A percentile compares a stretch with the other conserved stretches of the same genome.
Conservation (phyloP, 2,888 invertebrate species). For the Rosalia funebris region DNA sequence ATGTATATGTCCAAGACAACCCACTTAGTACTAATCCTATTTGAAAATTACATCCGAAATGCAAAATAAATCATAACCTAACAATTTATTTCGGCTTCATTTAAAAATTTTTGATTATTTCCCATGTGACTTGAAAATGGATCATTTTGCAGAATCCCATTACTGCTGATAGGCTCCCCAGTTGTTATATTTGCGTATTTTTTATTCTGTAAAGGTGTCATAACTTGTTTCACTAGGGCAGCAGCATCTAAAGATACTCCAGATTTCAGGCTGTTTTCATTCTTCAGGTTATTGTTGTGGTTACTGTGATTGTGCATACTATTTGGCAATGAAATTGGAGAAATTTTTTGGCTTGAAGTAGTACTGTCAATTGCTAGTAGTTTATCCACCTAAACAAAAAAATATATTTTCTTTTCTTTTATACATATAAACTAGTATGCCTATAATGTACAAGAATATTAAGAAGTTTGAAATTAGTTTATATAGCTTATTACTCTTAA, state of each 20-base stretch:
- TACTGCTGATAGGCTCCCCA: slow-evolving; percentile 54
- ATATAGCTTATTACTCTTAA: too few relatives aligned
- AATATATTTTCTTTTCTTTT: slow-evolving; percentile 7
- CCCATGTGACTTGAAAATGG: slow-evolving; percentile 52
- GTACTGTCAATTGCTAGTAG: slow-evolving; percentile 68
- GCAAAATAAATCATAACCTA: slow-evolving; percentile 58
- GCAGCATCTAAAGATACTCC: slow-evolving; percentile 66
- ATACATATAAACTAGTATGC: too few relatives aligned
- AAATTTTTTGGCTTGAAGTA: slow-evolving; percentile 42
- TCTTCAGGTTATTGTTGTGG: slow-evolving; percentile 55
- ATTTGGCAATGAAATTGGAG: slow-evolving; percentile 61
- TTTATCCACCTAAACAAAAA: slow-evolving; percentile 67
- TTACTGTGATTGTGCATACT: slow-evolving; percentile 51
- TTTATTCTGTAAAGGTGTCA: slow-evolving; percentile 51
- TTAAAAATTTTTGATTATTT: slow-evolving; percentile 57
- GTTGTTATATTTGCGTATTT: slow-evolving; percentile 58
- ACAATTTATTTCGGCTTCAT: slow-evolving; percentile 77
- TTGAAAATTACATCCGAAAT: background rate
- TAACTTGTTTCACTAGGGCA: slow-evolving; percentile 59
- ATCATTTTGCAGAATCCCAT: slow-evolving; percentile 60
- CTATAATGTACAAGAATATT: too few relatives aligned
- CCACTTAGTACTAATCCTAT: too few relatives aligned
- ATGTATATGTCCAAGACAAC: slow-evolving; percentile 23
- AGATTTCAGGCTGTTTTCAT: slow-evolving; percentile 65
- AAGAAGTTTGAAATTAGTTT: too few relatives aligned